Conservation (phyloP, 1,140 invertebrate genomes). For the Musca vetustissima region DNA sequence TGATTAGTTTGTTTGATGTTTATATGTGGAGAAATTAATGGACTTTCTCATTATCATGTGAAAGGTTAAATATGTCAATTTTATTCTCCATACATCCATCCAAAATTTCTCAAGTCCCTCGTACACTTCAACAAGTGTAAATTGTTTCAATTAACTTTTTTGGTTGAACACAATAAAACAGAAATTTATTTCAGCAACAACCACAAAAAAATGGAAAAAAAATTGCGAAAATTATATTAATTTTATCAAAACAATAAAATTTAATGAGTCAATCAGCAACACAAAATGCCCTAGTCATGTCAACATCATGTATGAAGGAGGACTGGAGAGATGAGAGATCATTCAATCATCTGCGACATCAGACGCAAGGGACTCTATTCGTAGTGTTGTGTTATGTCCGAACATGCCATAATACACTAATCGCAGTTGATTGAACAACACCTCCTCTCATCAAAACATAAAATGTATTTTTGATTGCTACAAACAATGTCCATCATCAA, state of each 20-base stretch:
- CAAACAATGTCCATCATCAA: slow-evolving; percentile 12
- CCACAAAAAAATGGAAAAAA: not conserved
- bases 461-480: slow-evolving; percentile 24
- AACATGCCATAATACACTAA: slow-evolving; percentile 12
- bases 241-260: slow-evolving; percentile 23
- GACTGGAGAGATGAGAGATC: too few relatives aligned
- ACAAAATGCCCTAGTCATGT: not conserved
- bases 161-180: not conserved
- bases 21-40: too few relatives aligned
- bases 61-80: too few relatives aligned
- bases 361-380: too few relatives aligned
- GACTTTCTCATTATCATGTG: too few relatives aligned
- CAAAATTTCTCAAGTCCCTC: too few relatives aligned
- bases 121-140: not conserved
- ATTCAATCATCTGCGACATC: too few relatives aligned
- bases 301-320: too few relatives aligned
- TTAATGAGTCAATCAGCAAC: slow-evolving; percentile 22
- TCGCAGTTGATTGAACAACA: slow-evolving; percentile 12
- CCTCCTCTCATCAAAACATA: slow-evolving; percentile 10
- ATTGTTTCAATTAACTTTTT: slow-evolving; percentile 17
- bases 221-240: slow-evolving; percentile 16
- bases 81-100: too few relatives aligned
- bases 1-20: too few relatives aligned
- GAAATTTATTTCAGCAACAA: not conserved
- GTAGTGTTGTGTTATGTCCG: too few relatives aligned